Percentiles rank a stretch among this genome's conserved stretches.
Conservation (phyloP, 2,797 vertebrate genomes). For the Bothrops alternatus region DNA sequence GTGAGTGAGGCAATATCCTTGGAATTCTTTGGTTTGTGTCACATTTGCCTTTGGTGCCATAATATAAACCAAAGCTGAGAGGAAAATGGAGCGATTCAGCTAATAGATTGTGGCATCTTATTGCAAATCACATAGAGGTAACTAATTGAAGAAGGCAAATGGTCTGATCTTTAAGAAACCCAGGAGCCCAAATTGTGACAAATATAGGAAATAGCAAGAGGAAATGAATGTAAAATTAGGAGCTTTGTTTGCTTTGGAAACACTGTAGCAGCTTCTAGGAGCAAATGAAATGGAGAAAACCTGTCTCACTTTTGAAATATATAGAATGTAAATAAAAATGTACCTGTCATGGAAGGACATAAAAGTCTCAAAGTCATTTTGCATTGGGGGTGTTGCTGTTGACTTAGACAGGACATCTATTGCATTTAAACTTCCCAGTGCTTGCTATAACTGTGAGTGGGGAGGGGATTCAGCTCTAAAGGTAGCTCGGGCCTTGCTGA, state of each 20-base stretch:
- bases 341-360: background rate
- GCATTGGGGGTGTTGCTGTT: background rate
- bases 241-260: background rate
- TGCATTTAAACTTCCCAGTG: too few relatives aligned
- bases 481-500: too few relatives aligned
- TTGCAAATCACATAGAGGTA: conserved; percentile 36
- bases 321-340: conserved; percentile 21
- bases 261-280: conserved; percentile 27
- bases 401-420: background rate
- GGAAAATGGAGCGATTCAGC: conserved; percentile 49
- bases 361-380: background rate
- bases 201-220: background rate
- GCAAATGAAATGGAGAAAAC: background rate
- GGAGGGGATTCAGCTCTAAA: too few relatives aligned
- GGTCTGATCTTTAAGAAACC: conserved; percentile 26
- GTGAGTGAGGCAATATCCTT: conserved; percentile 56
- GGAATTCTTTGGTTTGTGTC: conserved; percentile 53
- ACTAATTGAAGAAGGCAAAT: conserved; percentile 39
- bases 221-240: background rate
- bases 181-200: conserved; percentile 11
- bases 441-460: too few relatives aligned
- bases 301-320: background rate
- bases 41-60: conserved; percentile 55
- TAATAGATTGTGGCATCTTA: conserved; percentile 48
- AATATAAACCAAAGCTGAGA: conserved; percentile 31